These are phyloP conservation scores for Thumatha senex DNA, from an alignment of 2,888 invertebrate species.

Conservation along the genomic window DNA sequence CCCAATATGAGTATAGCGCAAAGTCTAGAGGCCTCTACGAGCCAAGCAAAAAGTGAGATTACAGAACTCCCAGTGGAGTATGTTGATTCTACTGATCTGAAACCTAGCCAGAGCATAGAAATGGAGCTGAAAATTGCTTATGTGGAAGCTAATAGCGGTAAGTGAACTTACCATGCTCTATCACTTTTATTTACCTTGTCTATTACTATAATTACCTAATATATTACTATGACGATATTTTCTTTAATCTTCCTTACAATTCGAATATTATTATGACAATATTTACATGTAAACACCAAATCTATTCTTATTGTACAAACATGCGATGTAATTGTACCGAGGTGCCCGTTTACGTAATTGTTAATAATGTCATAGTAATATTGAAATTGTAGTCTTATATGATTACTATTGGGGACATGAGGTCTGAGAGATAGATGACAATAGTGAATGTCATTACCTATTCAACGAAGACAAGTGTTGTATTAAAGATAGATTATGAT, in stretches of 20 bases:
- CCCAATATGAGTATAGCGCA: slow-evolving; percentile 86
- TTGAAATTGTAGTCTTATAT: slow-evolving; percentile 62
- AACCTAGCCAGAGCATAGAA: slow-evolving; percentile 77
- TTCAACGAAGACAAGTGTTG: slow-evolving; percentile 69
- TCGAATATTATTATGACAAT: background rate
- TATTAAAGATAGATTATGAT: slow-evolving; percentile 52
- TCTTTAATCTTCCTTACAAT: background rate
- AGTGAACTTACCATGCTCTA: slow-evolving; percentile 48
- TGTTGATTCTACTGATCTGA: slow-evolving; percentile 73
- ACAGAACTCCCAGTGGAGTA: slow-evolving; percentile 69
- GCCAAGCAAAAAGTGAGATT: slow-evolving; percentile 76
- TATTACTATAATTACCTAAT: slow-evolving; percentile 10
- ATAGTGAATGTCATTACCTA: slow-evolving; percentile 46
- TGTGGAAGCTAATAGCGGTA: slow-evolving; percentile 84
- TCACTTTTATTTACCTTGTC: slow-evolving; percentile 11
- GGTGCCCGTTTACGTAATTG: background rate
- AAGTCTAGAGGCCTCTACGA: slow-evolving; percentile 86
- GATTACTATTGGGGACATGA: slow-evolving; percentile 63
- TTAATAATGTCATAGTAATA: slow-evolving; percentile 6
- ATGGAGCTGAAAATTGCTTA: slow-evolving; percentile 86
- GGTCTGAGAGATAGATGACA: slow-evolving; percentile 47
- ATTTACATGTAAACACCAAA: background rate
- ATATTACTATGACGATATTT: slow-evolving; percentile 12
- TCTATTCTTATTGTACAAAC: background rate
- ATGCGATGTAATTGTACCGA: background rate